These are phyloP conservation scores for Poecilia picta DNA, from an alignment of 2,797 vertebrate species.

Conservation along the genomic window DNA sequence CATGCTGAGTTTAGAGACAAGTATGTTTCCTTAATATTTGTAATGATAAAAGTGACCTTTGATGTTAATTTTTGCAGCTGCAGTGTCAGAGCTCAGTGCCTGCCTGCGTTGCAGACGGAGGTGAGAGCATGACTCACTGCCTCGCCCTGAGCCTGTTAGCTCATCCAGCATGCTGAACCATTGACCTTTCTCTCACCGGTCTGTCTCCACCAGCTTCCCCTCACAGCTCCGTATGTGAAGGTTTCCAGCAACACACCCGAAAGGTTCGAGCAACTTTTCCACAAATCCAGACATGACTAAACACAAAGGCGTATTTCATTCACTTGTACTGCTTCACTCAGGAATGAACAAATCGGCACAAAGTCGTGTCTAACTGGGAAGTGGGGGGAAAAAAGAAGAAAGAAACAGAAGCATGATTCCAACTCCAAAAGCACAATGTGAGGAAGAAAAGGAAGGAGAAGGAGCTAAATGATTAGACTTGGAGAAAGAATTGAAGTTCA, in stretches of 20 bases:
- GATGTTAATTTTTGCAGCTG: neutral
- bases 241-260: constrained; percentile 4
- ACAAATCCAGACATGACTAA: neutral
- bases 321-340: neutral
- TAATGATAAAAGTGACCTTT: neutral
- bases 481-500: too few species aligned
- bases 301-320: neutral
- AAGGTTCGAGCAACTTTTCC: constrained; percentile 7
- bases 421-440: too few species aligned
- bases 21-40: too few species aligned
- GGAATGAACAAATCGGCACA: neutral
- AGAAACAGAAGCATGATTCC: too few species aligned
- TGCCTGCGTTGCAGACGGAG: constrained; percentile 10
- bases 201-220: constrained; percentile 10
- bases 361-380: neutral
- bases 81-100: neutral
- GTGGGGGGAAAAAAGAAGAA: too few species aligned
- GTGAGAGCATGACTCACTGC: constrained; percentile 38
- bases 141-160: constrained; percentile 37
- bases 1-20: too few species aligned
- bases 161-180: constrained; percentile 25
- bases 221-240: neutral
- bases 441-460: too few species aligned
- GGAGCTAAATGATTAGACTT: too few species aligned
- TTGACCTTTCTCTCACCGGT: constrained; percentile 30